Evolutionary conservation across 2,888 invertebrate genomes (phyloP), one percentile per base, ranked within the genome.

Genomic region (Salticus scenicus): DNA sequence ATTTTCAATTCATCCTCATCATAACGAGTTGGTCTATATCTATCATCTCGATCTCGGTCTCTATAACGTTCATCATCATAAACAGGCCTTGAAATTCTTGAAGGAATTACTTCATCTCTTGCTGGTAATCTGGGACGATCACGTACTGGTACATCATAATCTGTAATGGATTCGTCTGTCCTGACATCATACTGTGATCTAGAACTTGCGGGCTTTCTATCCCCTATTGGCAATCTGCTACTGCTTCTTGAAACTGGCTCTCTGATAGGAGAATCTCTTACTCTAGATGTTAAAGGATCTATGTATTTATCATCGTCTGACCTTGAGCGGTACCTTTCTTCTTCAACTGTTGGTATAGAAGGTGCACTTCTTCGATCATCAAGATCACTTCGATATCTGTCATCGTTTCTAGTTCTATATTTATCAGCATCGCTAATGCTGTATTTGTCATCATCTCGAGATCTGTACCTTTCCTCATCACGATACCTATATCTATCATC

Each of bases 381-480:
- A 31, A 57, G 12, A 42, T 57, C 1, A 2, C 72, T n/a, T 20
- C 8, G 14, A 10, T 67, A 67, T 33, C n/a, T 31, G 33, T 67
- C 67, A n/a, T 67, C 67, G 2, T 14, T 33, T 10, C 67, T 17
- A 31, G 17, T 5, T 33, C 12, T 67, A n/a, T 14, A 67, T 30
- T 31, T 66, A 5, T 66, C 66, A 30, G 28, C 66, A 30, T 42
- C 74, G 33, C 64, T 37, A 17, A n/a, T 4, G 27, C 63, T 78
- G 33, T 14, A 67, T 30, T 31, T 66, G 14, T 66, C 66, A 30
- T 66, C 66, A 30, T 42, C 74, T 64, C 64, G 24, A 17, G 24
- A 1, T 37, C 63, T 78, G 17, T 30, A 28, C 30, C 67, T 66
- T 33, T 83, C 77, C 28, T 69, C 63, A 57, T 69, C 28, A 12